Conservation (phyloP, 2,113 vertebrate species). For the Gobius niger region DNA sequence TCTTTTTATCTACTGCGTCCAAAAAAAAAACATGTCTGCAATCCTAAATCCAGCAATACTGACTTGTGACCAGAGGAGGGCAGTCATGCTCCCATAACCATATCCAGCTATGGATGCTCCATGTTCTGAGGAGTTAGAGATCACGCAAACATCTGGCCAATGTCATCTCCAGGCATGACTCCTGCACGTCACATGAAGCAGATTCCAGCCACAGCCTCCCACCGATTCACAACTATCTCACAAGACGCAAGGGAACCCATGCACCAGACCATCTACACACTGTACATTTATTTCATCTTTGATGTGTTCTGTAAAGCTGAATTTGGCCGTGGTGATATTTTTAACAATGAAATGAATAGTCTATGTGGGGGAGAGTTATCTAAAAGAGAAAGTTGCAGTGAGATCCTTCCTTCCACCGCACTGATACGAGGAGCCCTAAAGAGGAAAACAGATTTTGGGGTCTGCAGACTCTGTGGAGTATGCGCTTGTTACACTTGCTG, state of each 20-base stretch:
- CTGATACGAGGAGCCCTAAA: conserved; percentile 50
- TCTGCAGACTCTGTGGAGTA: neutral
- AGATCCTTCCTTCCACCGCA: conserved; percentile 61
- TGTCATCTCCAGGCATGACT: conserved; percentile 48
- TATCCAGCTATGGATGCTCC: conserved; percentile 24
- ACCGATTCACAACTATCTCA: conserved; percentile 24
- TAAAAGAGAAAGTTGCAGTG: conserved; percentile 2
- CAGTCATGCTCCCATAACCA: conserved; percentile 17
- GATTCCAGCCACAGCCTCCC: conserved; percentile 52
- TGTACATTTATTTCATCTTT: neutral
- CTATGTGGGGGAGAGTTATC: conserved; percentile 14
- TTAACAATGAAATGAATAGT: neutral
- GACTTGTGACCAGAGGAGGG: conserved; percentile 44
- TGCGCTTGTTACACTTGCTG: neutral
- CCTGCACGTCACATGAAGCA: conserved; percentile 43
- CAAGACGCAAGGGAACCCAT: conserved; percentile 13
- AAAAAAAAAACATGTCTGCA: neutral
- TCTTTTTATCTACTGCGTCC: neutral
- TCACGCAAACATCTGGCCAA: conserved; percentile 59
- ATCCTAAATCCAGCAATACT: conserved; percentile 18
- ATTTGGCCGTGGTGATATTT: neutral
- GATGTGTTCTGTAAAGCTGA: neutral
- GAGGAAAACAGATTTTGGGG: conserved; percentile 25
- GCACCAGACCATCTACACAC: neutral
- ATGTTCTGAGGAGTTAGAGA: conserved; percentile 37